These are phyloP conservation scores for Drosophila neocordata DNA, from an alignment of 1,140 invertebrate genomes.

Conservation along the genomic window DNA sequence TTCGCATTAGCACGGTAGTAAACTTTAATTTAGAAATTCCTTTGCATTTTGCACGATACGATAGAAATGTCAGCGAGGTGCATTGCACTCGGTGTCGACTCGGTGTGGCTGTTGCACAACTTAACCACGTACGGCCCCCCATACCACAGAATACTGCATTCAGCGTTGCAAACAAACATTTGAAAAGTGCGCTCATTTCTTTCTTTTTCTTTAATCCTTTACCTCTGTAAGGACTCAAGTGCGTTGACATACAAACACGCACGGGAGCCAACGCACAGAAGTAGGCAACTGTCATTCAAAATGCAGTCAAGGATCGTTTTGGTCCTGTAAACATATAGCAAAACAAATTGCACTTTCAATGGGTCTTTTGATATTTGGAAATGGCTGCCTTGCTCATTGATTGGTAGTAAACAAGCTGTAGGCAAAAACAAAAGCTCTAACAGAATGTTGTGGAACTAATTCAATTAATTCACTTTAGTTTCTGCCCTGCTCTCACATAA, in stretches of 20 bases:
- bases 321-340: constrained; percentile 25
- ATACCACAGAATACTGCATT: constrained; percentile 8
- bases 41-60: constrained; percentile 17
- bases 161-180: constrained; percentile 27
- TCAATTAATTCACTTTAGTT: background rate
- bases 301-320: background rate
- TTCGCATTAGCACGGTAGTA: constrained; percentile 42
- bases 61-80: constrained; percentile 58
- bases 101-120: constrained; percentile 30
- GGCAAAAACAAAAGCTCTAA: background rate
- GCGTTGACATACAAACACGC: constrained; percentile 75
- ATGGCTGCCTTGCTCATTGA: background rate
- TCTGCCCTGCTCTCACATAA: background rate
- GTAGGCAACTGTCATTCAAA: constrained; percentile 59
- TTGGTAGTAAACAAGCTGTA: constrained; percentile 13
- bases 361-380: too few relatives aligned
- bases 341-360: constrained; percentile 25
- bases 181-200: constrained; percentile 32
- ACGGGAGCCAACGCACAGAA: constrained; percentile 48
- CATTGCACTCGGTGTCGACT: constrained; percentile 55
- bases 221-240: constrained; percentile 44
- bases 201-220: constrained; percentile 14
- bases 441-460: background rate
- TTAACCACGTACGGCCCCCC: constrained; percentile 67
- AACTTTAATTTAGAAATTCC: constrained; percentile 70